Evolutionary conservation across 2,797 vertebrate genomes (phyloP).

Genomic region (Dendrocincla tyrannina): DNA sequence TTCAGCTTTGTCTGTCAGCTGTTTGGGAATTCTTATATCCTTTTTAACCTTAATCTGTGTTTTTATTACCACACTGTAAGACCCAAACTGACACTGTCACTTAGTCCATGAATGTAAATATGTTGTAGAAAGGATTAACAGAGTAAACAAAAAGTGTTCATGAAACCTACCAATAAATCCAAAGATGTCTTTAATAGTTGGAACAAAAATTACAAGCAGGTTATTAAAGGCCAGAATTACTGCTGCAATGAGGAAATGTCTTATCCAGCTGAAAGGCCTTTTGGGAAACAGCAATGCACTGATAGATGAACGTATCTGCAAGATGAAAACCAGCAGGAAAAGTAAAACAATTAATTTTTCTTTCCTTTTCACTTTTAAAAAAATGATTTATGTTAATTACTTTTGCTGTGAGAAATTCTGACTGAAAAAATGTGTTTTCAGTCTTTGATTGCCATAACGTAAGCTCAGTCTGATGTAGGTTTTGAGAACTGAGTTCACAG

Average conservation of each 20-base stretch:
- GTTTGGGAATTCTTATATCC: not conserved
- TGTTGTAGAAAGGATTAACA: not conserved
- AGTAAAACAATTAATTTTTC: not conserved
- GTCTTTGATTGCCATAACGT: not conserved
- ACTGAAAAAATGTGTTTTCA: constrained; percentile 1
- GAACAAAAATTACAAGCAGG: constrained; percentile 93
- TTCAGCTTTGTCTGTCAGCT: not conserved
- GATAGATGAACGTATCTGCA: constrained; percentile 93
- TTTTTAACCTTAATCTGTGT: not conserved
- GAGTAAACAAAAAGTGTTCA: not conserved
- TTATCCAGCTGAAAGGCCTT: constrained; percentile 92
- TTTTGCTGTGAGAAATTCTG: not conserved
- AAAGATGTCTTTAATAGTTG: constrained; percentile 96
- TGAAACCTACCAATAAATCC: constrained; percentile 94
- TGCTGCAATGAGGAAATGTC: constrained; percentile 88
- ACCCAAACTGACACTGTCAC: not conserved
- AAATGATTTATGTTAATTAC: not conserved
- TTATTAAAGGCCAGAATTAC: constrained; percentile 88
- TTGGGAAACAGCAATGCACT: constrained; percentile 86
- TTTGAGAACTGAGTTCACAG: not conserved
- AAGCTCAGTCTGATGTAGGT: not conserved
- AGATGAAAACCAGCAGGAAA: constrained; percentile 12
- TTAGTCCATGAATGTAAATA: not conserved
- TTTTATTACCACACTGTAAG: not conserved
- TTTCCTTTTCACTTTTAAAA: not conserved